phyloP scores from a whole-genome alignment of 2,888 invertebrate species.

The Nephrotoma flavescens region DNA sequence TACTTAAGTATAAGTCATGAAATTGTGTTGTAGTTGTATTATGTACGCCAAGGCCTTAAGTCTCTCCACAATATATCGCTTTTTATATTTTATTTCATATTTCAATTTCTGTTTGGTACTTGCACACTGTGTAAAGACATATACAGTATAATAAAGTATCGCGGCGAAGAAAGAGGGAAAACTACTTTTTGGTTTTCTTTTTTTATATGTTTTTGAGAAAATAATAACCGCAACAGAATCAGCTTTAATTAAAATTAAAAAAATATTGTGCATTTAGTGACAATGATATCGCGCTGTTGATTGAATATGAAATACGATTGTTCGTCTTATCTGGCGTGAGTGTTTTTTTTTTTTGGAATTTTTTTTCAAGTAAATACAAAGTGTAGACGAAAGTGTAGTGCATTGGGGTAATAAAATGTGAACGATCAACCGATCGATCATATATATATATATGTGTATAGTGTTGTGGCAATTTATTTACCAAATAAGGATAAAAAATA shows the following conservation, averaged over 20 bases:
- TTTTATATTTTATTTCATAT: background rate
- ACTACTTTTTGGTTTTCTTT: constrained; percentile 1
- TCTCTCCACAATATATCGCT: background rate
- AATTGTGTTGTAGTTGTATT: background rate
- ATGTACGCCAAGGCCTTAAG: background rate
- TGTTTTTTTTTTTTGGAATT: background rate
- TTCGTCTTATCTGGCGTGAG: background rate
- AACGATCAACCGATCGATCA: background rate
- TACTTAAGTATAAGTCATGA: background rate
- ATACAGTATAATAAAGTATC: background rate
- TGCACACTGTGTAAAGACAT: background rate
- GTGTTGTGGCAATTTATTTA: background rate
- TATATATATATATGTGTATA: background rate
- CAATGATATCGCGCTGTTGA: background rate
- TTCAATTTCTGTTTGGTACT: constrained; percentile 1
- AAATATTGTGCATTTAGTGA: background rate
- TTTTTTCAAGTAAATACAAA: background rate
- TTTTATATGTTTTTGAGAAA: background rate
- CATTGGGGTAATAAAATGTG: background rate
- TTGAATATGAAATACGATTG: background rate
- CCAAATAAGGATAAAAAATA: background rate
- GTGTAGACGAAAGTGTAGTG: background rate
- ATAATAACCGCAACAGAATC: background rate
- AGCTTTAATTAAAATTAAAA: background rate
- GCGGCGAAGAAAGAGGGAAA: constrained; percentile 1